These are phyloP conservation scores for Acleris holmiana DNA, from an alignment of 2,888 invertebrate species.

Conservation along the genomic window DNA sequence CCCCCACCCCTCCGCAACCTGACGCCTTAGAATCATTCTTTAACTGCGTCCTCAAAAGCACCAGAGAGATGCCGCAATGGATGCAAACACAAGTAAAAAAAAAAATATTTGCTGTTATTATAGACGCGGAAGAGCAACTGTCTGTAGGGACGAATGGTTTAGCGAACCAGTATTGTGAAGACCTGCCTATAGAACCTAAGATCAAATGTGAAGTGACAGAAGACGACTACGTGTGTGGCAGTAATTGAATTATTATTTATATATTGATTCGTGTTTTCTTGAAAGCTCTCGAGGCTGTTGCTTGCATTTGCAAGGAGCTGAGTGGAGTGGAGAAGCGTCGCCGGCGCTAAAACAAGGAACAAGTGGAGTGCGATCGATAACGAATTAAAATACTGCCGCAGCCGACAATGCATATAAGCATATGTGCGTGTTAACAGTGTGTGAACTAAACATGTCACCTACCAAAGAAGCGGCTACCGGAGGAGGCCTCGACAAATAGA, in stretches of 20 bases:
- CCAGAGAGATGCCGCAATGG: constrained; percentile 73
- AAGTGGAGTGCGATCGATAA: too few relatives aligned
- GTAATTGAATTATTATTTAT: neutral
- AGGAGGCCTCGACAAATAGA: too few relatives aligned
- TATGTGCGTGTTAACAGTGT: too few relatives aligned
- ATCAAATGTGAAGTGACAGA: constrained; percentile 69
- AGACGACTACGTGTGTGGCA: constrained; percentile 44
- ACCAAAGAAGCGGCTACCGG: too few relatives aligned
- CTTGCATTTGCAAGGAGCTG: too few relatives aligned
- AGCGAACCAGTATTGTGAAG: constrained; percentile 40
- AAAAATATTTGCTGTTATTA: constrained; percentile 74
- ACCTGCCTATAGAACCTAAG: constrained; percentile 53
- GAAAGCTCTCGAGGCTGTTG: too few relatives aligned
- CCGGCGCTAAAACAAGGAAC: too few relatives aligned
- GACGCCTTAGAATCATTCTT: constrained; percentile 71
- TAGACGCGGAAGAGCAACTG: constrained; percentile 71
- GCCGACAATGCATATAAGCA: too few relatives aligned
- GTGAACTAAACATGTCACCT: too few relatives aligned
- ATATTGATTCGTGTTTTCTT: too few relatives aligned
- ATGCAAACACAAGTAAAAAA: constrained; percentile 80
- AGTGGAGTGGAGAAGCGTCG: too few relatives aligned
- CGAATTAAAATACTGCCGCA: too few relatives aligned
- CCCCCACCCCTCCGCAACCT: constrained; percentile 41
- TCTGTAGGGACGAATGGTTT: constrained; percentile 49
- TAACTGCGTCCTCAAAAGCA: constrained; percentile 69